Evolutionary conservation across 2,888 invertebrate species (phyloP), one percentile per base, ranked within the genome.

Genomic region (Anoncus sp.): DNA sequence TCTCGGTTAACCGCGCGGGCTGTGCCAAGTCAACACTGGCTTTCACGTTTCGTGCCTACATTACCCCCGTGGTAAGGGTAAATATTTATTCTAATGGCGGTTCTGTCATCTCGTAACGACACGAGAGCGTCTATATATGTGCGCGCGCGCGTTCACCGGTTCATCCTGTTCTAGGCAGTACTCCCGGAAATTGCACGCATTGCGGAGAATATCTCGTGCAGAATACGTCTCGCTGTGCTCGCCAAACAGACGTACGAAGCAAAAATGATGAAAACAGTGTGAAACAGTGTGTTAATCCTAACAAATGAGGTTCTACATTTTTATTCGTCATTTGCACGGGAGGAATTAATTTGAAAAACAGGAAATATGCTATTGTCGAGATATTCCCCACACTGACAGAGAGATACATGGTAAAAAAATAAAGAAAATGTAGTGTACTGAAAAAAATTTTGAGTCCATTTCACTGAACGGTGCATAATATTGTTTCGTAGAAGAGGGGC

Each of bases 81-180:
- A 81, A 81, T 81, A 81, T 81, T 81, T 81, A 79, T 76, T 75
- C 75, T 79, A 71, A 81, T 74, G 66, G 35, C 63, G 63, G 60
- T 10, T n/a, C 70, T 75, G 75, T 75, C 75, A 65, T 70, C 75
- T 22, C 43, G 20, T 43, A 62, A 18, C 53, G 20, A 72, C 65
- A 31, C 51, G 63, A 51, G 51, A 14, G 16, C 24, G 40, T n/a
- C 57, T 60, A n/a, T n/a, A n/a, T n/a, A n/a, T n/a, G n/a, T n/a
- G n/a, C n/a, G n/a, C n/a, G 47, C 49, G 53, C 27, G 69, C 59
- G 43, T 45, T 67, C 70, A 24, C 14, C 57, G 47, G 22, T 51
- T 63, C 67, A 73, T 67, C 51, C 49, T 18, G 57, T 51, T 57
- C 40, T 20, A 22, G n/a, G 24, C 2, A 14, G 14, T 53, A 24